A percentile compares a stretch with the other conserved stretches of the same genome.
phyloP scores from a whole-genome alignment of 92 coral and sea anemone species.

The Plumapathes pennacea region DNA sequence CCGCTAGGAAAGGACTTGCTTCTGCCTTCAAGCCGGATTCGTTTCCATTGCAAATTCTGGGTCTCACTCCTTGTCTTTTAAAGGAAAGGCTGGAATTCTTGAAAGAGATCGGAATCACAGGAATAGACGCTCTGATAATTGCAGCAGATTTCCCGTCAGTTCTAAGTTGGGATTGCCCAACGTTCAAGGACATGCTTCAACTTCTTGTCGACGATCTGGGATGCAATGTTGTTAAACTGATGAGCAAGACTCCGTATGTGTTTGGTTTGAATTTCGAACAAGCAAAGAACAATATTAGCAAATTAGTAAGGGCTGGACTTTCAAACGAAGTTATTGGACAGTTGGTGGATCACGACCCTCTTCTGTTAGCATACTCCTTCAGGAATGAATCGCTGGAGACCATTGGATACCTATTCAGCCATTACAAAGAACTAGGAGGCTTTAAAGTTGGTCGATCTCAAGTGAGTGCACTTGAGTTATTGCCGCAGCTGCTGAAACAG shows the following conservation, averaged over 20 bases:
- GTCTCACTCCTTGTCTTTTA: constrained; percentile 55
- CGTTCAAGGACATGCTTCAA: constrained; percentile 55
- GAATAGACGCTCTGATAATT: constrained; percentile 73
- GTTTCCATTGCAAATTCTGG: constrained; percentile 72
- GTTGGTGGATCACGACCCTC: constrained; percentile 66
- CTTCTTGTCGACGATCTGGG: constrained; percentile 65
- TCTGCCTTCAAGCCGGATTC: constrained; percentile 8
- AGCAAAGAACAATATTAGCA: constrained; percentile 58
- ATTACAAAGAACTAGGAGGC: constrained; percentile 9
- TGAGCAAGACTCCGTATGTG: constrained; percentile 75
- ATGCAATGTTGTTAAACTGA: constrained; percentile 70
- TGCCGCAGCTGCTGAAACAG: constrained; percentile 51
- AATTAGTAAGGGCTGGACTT: constrained; percentile 58
- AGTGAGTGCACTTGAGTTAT: constrained; percentile 34
- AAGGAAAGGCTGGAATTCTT: constrained; percentile 62
- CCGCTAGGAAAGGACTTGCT: not conserved
- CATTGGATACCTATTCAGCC: constrained; percentile 27
- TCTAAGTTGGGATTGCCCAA: constrained; percentile 51
- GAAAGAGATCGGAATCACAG: constrained; percentile 54
- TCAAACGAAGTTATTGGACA: constrained; percentile 64
- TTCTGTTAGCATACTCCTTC: constrained; percentile 70
- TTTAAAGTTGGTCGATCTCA: constrained; percentile 7
- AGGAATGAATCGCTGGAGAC: constrained; percentile 43
- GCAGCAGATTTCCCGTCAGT: constrained; percentile 80
- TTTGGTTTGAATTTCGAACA: constrained; percentile 63